Percentiles rank a stretch among this genome's conserved stretches.
Conservation (phyloP, 2,888 invertebrate genomes). For the Macrosiphum euphorbiae region DNA sequence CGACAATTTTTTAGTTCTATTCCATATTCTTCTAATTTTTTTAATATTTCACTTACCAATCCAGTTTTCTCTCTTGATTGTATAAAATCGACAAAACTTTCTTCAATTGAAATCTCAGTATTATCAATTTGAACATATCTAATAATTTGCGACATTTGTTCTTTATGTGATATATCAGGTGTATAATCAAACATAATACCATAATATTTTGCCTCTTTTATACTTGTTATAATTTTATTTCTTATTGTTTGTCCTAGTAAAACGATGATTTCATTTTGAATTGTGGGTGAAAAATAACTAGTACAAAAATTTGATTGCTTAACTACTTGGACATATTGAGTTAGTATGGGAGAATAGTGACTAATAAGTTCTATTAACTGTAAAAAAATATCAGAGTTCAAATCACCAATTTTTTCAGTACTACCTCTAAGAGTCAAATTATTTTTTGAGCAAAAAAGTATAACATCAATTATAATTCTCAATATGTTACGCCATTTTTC, state of each 20-base stretch:
- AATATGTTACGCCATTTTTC: constrained; percentile 54
- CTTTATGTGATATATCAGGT: constrained; percentile 30
- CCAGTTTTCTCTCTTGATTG: constrained; percentile 25
- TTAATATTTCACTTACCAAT: constrained; percentile 7
- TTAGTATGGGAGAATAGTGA: constrained; percentile 41
- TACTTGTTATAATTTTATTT: too few species aligned
- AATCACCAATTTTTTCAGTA: constrained; percentile 21
- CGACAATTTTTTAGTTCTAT: constrained; percentile 27
- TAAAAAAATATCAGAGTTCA: constrained; percentile 16
- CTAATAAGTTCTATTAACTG: constrained; percentile 31
- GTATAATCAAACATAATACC: constrained; percentile 26
- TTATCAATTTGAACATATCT: constrained; percentile 4
- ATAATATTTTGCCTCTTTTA: constrained; percentile 38
- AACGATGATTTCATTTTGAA: not conserved
- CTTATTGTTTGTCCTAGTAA: too few species aligned
- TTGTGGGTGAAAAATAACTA: not conserved
- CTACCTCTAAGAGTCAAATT: constrained; percentile 49
- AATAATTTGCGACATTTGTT: constrained; percentile 25
- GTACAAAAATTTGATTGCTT: not conserved
- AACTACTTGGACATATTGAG: not conserved
- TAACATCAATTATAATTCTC: constrained; percentile 45
- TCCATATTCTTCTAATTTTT: constrained; percentile 27
- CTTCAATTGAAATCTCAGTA: constrained; percentile 17
- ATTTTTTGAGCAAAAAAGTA: constrained; percentile 50
- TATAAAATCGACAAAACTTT: constrained; percentile 14